Percentiles rank a stretch among this genome's conserved stretches.
Conservation (phyloP, 2,888 invertebrate genomes). For the Athripsodes cinereus region DNA sequence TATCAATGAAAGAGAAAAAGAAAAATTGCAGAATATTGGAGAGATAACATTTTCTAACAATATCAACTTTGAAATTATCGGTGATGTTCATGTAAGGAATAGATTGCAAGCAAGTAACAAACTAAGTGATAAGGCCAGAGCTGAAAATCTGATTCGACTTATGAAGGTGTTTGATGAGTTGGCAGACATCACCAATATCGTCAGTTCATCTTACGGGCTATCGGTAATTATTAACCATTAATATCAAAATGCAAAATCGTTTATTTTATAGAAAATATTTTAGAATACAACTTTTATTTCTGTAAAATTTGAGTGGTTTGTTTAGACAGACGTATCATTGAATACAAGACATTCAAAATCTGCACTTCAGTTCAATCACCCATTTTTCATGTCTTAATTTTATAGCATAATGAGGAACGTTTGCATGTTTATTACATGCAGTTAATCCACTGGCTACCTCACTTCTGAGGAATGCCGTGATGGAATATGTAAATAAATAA, state of each 20-base stretch:
- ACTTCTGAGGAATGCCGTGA: too few relatives aligned
- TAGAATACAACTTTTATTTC: background rate
- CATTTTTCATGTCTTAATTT: too few relatives aligned
- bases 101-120: background rate
- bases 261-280: background rate
- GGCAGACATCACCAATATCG: conserved; percentile 20
- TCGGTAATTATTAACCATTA: conserved; percentile 14
- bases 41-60: background rate
- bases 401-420: too few relatives aligned
- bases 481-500: too few relatives aligned
- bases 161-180: conserved; percentile 22
- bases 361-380: too few relatives aligned
- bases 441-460: too few relatives aligned
- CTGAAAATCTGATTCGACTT: conserved; percentile 11
- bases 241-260: background rate
- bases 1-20: background rate
- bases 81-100: conserved; percentile 1
- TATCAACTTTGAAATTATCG: background rate
- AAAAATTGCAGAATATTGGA: background rate
- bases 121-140: conserved; percentile 7
- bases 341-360: too few relatives aligned
- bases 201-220: conserved; percentile 21
- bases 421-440: too few relatives aligned
- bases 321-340: too few relatives aligned
- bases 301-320: too few relatives aligned